phyloP scores from a whole-genome alignment of 2,113 vertebrate genomes.

The Athene cunicularia region DNA sequence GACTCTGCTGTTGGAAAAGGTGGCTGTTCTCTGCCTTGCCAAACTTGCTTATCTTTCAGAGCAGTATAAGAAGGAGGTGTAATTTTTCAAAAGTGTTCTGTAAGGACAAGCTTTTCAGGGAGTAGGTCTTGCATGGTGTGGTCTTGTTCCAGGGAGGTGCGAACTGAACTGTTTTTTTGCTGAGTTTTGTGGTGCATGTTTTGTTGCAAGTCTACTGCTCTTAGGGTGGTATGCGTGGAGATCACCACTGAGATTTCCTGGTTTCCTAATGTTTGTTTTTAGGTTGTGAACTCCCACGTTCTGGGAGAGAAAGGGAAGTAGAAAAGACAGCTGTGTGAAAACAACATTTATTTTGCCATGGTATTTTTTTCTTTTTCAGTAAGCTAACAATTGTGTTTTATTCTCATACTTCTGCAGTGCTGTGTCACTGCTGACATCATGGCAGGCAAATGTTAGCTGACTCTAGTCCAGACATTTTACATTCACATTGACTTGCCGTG shows the following conservation, averaged over 20 bases:
- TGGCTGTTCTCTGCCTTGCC: not conserved
- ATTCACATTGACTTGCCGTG: not conserved
- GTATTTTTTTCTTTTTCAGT: not conserved
- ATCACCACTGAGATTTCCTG: not conserved
- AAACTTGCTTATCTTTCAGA: not conserved
- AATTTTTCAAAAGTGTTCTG: not conserved
- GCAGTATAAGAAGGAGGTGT: not conserved
- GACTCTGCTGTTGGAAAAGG: not conserved
- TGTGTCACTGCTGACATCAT: not conserved
- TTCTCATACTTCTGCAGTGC: not conserved
- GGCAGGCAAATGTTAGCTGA: not conserved
- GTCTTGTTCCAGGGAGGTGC: not conserved
- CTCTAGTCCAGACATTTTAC: not conserved
- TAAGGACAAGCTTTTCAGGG: not conserved
- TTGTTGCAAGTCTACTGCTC: not conserved
- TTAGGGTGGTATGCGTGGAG: not conserved
- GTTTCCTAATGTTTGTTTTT: not conserved
- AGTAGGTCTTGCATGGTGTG: not conserved
- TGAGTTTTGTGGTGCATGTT: not conserved
- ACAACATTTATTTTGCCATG: constrained; percentile 6
- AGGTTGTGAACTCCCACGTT: constrained; percentile 13
- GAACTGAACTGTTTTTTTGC: not conserved
- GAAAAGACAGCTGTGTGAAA: constrained; percentile 12
- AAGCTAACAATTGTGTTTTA: not conserved
- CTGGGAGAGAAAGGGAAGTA: not conserved